Percentiles rank a stretch among this genome's conserved stretches.
Conservation (phyloP, 2,888 invertebrate species). For the Acrobeloides nanus region DNA sequence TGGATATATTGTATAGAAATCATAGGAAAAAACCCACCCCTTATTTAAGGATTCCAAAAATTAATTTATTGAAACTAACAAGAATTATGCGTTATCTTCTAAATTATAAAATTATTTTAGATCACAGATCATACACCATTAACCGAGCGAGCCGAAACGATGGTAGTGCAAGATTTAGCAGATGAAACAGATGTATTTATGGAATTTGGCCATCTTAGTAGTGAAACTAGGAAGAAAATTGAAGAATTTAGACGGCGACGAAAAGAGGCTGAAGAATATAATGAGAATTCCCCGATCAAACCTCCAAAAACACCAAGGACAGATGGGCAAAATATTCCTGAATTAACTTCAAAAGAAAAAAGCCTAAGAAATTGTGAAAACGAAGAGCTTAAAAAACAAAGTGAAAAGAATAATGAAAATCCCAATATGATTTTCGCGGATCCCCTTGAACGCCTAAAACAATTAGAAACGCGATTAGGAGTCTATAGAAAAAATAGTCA, state of each 20-base stretch:
- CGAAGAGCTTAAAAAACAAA: slow-evolving; percentile 10
- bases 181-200: slow-evolving; percentile 54
- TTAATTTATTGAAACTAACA: no score
- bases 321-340: slow-evolving; percentile 22
- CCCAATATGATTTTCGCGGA: slow-evolving; percentile 33
- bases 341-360: slow-evolving; percentile 45
- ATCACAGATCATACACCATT: slow-evolving; percentile 52
- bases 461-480: slow-evolving; percentile 42
- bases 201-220: slow-evolving; percentile 50
- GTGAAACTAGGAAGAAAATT: slow-evolving; percentile 40
- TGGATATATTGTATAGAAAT: no score
- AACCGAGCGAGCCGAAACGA: slow-evolving; percentile 50
- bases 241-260: slow-evolving; percentile 53
- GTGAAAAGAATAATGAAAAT: slow-evolving; percentile 7
- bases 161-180: slow-evolving; percentile 52
- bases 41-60: neutral
- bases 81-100: no score
- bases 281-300: slow-evolving; percentile 50
- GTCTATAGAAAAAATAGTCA: neutral
- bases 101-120: slow-evolving; percentile 25
- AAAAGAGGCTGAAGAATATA: slow-evolving; percentile 52
- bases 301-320: slow-evolving; percentile 39
- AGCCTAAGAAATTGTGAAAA: slow-evolving; percentile 24
- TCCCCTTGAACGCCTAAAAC: slow-evolving; percentile 48
- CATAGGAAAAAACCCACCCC: no score